Base-by-base conservation (phyloP, 2,888 invertebrate genomes). In the Parascotia fuliginaria region DNA sequence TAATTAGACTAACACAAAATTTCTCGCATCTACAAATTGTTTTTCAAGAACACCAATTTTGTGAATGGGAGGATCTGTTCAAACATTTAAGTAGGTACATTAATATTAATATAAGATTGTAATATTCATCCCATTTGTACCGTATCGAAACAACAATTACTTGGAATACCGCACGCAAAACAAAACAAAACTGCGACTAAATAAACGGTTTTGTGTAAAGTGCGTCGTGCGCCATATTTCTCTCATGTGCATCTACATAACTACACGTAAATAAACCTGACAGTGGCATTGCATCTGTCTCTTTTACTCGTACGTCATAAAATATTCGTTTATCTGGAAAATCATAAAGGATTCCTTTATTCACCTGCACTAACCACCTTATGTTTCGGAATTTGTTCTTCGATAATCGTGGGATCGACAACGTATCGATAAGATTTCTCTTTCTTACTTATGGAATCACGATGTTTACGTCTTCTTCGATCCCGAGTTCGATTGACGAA, bases 91-190 rank as follows among this genome's bases (percentile, higher is more conserved):
- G 61, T 64, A n/a, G n/a, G 41, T 60, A 55, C 57, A 71, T 73
- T 60, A 70, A 74, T 76, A 73, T 77, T 70, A 65, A 77, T 67
- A 61, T 62, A 65, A 62, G 42, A 62, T 62, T 60, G 63, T 58
- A 59, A 65, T 67, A 72, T 67, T 48, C 55, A 65, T 55, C 68
- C 67, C 57, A 72, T 70, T 73, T 60, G 71, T 70, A 79, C 81
- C 78, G 78, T 83, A 82, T 79, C 82, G 81, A 85, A 85, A 74
- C 74, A 79, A 82, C 84, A 85, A 85, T 87, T 84, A 79, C 79
- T 75, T 60, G 62, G 66, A 77, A 75, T 76, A 71, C 75, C 71
- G 73, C 77, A 77, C 77, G 81, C 76, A 68, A 70, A 73, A 75
- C 74, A 84, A 80, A 81, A 85, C 78, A 77, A 84, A 82, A 82